A percentile compares a stretch with the other conserved stretches of the same genome.
Evolutionary conservation across 2,113 vertebrate species (phyloP).

Genomic region (Centropus bengalensis): DNA sequence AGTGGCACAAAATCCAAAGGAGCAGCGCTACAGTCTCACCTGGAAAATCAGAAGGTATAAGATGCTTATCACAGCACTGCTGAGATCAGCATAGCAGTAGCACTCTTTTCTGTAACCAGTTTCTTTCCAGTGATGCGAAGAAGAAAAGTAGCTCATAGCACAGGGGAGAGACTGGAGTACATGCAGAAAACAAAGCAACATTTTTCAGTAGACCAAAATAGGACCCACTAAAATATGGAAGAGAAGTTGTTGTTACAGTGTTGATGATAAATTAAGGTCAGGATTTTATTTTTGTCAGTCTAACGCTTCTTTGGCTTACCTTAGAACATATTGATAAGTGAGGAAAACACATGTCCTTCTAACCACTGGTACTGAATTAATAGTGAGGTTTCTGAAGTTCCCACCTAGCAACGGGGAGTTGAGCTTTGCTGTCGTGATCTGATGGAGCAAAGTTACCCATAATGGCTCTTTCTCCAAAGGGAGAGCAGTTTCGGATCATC

Average conservation of each 20-base stretch:
- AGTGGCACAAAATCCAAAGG: conserved; percentile 49
- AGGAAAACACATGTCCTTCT: not conserved
- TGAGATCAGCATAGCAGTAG: not conserved
- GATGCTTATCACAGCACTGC: not conserved
- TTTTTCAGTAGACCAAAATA: not conserved
- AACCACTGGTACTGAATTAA: not conserved
- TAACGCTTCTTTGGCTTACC: not conserved
- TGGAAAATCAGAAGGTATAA: conserved; percentile 83
- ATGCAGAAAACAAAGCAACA: not conserved
- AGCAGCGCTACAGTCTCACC: conserved; percentile 71
- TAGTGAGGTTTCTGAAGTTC: not conserved
- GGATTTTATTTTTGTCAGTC: not conserved
- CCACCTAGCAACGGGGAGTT: not conserved
- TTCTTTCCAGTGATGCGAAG: not conserved
- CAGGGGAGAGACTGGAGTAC: not conserved
- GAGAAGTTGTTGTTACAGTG: not conserved
- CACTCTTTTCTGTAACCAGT: not conserved
- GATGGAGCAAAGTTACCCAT: not conserved
- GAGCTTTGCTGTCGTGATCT: not conserved
- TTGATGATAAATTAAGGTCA: not conserved
- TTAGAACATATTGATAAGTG: not conserved
- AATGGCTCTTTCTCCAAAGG: not conserved
- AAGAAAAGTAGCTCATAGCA: not conserved
- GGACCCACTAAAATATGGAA: not conserved
- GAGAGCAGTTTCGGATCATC: not conserved